These are phyloP conservation scores for Metalampra italica DNA, from an alignment of 2,888 invertebrate species.

Conservation along the genomic window DNA sequence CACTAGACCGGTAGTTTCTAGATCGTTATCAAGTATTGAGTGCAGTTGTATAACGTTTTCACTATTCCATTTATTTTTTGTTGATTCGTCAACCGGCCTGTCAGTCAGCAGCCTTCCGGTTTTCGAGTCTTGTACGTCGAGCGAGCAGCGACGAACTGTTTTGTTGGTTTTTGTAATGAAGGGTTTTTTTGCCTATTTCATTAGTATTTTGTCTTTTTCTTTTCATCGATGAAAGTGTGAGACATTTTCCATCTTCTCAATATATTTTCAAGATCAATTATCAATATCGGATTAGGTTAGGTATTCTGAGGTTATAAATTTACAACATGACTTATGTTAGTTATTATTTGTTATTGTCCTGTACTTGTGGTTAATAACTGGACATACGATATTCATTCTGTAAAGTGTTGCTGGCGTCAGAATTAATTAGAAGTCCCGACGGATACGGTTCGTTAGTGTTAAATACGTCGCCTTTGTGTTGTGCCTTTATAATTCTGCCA, in stretches of 20 bases:
- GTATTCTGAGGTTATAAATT: too few relatives aligned
- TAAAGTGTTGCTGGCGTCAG: slow-evolving; percentile 5
- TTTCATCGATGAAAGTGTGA: neutral
- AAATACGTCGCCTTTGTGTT: neutral
- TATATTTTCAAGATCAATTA: too few relatives aligned
- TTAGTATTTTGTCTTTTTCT: neutral
- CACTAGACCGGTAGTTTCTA: neutral
- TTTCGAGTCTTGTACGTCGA: neutral
- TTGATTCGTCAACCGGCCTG: neutral
- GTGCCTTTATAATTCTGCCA: neutral
- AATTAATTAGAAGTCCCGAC: slow-evolving; percentile 10
- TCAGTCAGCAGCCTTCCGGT: neutral
- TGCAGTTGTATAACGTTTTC: neutral
- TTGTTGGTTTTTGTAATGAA: neutral
- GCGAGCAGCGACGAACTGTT: too few relatives aligned
- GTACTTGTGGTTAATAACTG: too few relatives aligned
- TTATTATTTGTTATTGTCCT: too few relatives aligned
- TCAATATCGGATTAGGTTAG: too few relatives aligned
- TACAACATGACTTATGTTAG: too few relatives aligned
- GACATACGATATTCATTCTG: neutral
- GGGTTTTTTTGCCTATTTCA: neutral
- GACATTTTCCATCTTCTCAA: too few relatives aligned
- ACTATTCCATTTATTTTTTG: neutral
- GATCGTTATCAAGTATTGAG: neutral
- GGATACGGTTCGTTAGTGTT: slow-evolving; percentile 12